Evolutionary conservation across 2,888 invertebrate genomes (phyloP), one percentile per base, ranked within the genome.

Genomic region (Leucophenga montana): DNA sequence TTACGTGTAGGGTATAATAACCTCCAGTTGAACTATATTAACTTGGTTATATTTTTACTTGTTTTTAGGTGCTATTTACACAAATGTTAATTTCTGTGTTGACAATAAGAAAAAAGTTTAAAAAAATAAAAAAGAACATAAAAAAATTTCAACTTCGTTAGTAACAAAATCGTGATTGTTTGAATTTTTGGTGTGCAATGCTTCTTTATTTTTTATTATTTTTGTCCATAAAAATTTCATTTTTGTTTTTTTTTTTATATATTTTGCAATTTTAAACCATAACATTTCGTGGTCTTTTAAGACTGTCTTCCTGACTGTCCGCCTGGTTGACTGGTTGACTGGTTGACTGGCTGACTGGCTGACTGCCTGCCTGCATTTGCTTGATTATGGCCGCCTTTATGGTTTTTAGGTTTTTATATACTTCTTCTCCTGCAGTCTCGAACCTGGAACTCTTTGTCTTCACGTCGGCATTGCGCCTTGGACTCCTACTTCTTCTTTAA

Each of bases 71-170:
- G 50, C 50, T 74, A 71, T 71, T 78, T 72, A 72, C 66, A 72
- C 77, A 75, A 77, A 74, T 75, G 74, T 67, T 75, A 75, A 78
- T 73, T 76, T 72, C 66, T 75, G 66, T 27, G 16, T 53, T 56
- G 66, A 64, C 69, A 64, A 71, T 6, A 64, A 44, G 50, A 53
- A 69, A 59, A 31, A 14, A 16, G 4, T 3, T 59, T 1, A 50
- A 50, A 16, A 11, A 2, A 39, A 39, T 11, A 39, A 39, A 39
- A 39, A 39, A 39, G n/a, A n/a, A n/a, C n/a, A 11, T 39, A 8
- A 8, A 3, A 8, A 39, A 39, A 22, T 27, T 27, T 57, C 22
- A 14, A 56, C 18, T 16, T 33, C 39, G 39, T 61, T 61, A 39
- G 39, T 18, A 61, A 44, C 39, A 39, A 39, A 61, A 61, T 61